Evolutionary conservation across 2,888 invertebrate genomes (phyloP).

Genomic region (Petrolisthes manimaculis): DNA sequence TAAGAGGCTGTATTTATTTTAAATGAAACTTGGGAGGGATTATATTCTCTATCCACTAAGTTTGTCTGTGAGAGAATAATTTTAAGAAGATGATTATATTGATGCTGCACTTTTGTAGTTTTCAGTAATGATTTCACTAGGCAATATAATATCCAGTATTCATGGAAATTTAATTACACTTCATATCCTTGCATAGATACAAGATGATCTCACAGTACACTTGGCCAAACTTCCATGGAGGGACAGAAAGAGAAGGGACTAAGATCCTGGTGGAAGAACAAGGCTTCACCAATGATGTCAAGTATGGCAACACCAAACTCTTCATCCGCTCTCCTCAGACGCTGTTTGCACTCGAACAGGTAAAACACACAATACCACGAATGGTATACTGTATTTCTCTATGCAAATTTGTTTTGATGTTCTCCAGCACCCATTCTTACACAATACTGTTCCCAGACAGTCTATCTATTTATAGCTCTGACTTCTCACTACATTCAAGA

Average conservation of each 20-base stretch:
- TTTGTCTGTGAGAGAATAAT: too few species aligned
- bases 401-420: too few species aligned
- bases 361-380: conserved; percentile 65
- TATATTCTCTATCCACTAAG: too few species aligned
- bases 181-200: conserved; percentile 76
- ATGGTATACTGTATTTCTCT: too few species aligned
- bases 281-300: conserved; percentile 84
- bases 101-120: too few species aligned
- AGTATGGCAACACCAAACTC: conserved; percentile 94
- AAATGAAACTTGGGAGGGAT: too few species aligned
- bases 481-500: too few species aligned
- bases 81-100: too few species aligned
- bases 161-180: conserved; percentile 54
- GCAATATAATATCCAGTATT: not conserved
- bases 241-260: conserved; percentile 84
- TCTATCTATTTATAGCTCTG: too few species aligned
- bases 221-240: conserved; percentile 94
- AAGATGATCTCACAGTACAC: conserved; percentile 96
- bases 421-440: too few species aligned
- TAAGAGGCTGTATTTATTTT: too few species aligned
- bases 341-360: conserved; percentile 87
- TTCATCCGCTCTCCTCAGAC: conserved; percentile 95
- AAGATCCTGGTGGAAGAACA: conserved; percentile 86
- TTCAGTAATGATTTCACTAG: not conserved
- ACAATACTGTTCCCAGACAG: too few species aligned